Base-by-base conservation (phyloP, 2,113 vertebrate genomes). In the Mus spicilegus region DNA sequence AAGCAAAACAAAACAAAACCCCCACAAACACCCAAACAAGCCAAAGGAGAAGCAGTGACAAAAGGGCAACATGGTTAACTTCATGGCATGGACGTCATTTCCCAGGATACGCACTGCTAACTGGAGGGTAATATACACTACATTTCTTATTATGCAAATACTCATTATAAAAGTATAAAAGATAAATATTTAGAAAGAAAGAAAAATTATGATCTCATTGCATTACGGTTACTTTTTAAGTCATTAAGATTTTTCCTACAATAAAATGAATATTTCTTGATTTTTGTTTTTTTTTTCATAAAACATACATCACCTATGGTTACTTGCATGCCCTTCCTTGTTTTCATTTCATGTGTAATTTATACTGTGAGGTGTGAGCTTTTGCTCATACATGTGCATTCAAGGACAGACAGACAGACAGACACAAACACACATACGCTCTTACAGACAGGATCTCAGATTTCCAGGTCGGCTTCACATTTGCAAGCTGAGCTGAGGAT, bases 181-280 rank as follows among this genome's bases (percentile, higher is more conserved):
- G 58, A 67, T 91, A 70, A 97, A 87, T 19, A 92, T 1, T 77
- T 69, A 88, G 67, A 86, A 97, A 91, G 78, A 94, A 96, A 91
- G 78, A 91, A 96, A 88, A 96, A 90, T 80, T 49, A 96, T 61
- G 70, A 7, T 54, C 61, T 75, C 33, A 87, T 22, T 94, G 61
- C 46, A 72, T 11, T 94, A 54, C 80, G 73, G 33, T 87, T 90
- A 93, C 10, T 87, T 91, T 95, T 76, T 86, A 82, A 85, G 63
- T 63, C 33, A 82, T 30, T 73, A 91, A 91, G 87, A 86, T 93
- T 93, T 91, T 73, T 33, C 33, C 73, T 89, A 93, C 0, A 89
- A 67, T 87, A 77, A 94, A 86, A 90, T 73, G 16, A 75, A 26
- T 24, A n/a, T 90, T 90, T 91, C 19, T 82, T 92, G 26, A 90